Conservation (phyloP, 2,797 vertebrate genomes). For the Melanotaenia boesemani region DNA sequence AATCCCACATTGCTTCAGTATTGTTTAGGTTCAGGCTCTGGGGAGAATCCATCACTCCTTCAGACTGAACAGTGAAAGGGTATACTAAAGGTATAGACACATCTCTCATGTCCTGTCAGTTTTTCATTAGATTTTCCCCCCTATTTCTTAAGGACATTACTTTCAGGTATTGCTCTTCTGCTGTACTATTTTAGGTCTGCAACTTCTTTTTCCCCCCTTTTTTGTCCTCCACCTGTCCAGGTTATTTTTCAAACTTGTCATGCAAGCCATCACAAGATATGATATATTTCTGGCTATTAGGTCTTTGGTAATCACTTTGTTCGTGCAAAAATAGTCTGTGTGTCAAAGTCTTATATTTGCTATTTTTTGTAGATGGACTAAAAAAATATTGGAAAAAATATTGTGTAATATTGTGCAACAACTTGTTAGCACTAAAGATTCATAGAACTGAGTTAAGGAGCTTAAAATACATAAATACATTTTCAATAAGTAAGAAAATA, state of each 20-base stretch:
- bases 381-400: background rate
- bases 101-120: no score
- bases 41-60: no score
- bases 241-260: background rate
- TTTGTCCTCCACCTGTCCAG: background rate
- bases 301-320: background rate
- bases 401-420: background rate
- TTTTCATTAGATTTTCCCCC: no score
- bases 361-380: background rate
- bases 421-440: background rate
- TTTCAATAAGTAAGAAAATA: constrained; percentile 44
- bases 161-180: no score
- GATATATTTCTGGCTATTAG: background rate
- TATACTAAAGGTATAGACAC: no score
- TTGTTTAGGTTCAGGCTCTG: no score
- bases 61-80: no score
- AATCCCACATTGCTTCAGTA: no score
- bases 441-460: constrained; percentile 47
- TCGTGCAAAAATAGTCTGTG: background rate
- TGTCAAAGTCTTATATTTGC: background rate
- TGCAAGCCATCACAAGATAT: background rate
- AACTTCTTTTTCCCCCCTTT: no score
- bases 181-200: no score
- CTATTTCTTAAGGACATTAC: no score
- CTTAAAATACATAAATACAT: constrained; percentile 26